Evolutionary conservation across 1,140 invertebrate species (phyloP).

Genomic region (Tetramorium alpestre): DNA sequence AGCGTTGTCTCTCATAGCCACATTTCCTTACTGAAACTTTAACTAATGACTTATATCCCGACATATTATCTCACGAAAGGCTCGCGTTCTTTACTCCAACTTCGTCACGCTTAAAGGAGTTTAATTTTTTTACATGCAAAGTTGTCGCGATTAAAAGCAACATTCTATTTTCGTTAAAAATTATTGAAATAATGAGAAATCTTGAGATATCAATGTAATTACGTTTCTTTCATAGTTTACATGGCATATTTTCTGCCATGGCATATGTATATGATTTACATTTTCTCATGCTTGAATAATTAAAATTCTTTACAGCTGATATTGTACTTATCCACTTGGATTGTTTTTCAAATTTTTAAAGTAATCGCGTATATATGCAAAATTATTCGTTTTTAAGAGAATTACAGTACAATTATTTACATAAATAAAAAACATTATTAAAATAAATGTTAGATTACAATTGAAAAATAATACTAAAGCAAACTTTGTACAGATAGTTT

Average conservation of each 20-base stretch:
- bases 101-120: slow-evolving; percentile 31
- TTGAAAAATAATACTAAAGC: neutral
- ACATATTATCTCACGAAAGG: slow-evolving; percentile 41
- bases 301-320: neutral
- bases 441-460: neutral
- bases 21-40: slow-evolving; percentile 32
- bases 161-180: slow-evolving; percentile 37
- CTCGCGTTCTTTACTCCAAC: neutral
- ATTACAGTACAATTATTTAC: neutral
- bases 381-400: neutral
- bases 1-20: neutral
- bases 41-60: slow-evolving; percentile 34
- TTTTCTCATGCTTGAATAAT: neutral
- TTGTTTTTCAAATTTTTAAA: neutral
- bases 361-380: neutral
- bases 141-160: slow-evolving; percentile 29
- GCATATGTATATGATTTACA: neutral
- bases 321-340: neutral
- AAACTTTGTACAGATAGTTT: neutral
- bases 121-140: slow-evolving; percentile 51
- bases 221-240: neutral
- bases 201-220: neutral
- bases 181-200: slow-evolving; percentile 18
- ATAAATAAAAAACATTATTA: neutral
- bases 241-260: neutral